Evolutionary conservation across 1,140 invertebrate genomes (phyloP).

Genomic region (Dendrolimus kikuchii): DNA sequence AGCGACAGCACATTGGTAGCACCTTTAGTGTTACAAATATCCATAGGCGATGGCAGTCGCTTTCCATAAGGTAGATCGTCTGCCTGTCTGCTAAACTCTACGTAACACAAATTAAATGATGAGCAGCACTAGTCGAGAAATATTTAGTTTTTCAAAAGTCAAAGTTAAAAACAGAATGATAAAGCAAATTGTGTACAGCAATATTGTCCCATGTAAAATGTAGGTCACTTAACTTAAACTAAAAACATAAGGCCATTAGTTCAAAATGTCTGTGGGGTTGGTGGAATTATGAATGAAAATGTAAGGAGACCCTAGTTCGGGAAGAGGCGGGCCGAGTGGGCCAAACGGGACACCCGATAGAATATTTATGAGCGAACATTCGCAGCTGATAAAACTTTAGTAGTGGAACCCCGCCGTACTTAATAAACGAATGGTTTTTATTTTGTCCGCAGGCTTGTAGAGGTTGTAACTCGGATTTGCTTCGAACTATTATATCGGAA

Average conservation of each 20-base stretch:
- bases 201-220: too few species aligned
- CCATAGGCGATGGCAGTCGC: too few species aligned
- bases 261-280: constrained; percentile 32
- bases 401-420: constrained; percentile 18
- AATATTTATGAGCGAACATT: constrained; percentile 68
- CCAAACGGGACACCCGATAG: constrained; percentile 33
- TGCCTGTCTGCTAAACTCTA: too few species aligned
- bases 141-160: too few species aligned
- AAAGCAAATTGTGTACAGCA: too few species aligned
- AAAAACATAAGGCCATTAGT: constrained; percentile 1
- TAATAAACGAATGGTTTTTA: constrained; percentile 36
- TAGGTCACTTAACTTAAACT: too few species aligned
- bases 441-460: constrained; percentile 6
- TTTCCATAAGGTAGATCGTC: too few species aligned
- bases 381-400: constrained; percentile 60
- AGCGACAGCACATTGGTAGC: too few species aligned
- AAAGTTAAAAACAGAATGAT: too few species aligned
- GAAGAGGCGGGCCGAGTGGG: constrained; percentile 22
- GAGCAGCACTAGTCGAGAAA: too few species aligned
- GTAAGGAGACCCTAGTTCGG: constrained; percentile 19
- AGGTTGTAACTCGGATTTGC: not conserved
- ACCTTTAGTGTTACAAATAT: too few species aligned
- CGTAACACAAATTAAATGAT: too few species aligned
- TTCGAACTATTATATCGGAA: not conserved
- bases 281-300: constrained; percentile 60